Percentiles rank a stretch among this genome's conserved stretches.
Conservation (phyloP, 2,888 invertebrate genomes). For the Ophion costatus region DNA sequence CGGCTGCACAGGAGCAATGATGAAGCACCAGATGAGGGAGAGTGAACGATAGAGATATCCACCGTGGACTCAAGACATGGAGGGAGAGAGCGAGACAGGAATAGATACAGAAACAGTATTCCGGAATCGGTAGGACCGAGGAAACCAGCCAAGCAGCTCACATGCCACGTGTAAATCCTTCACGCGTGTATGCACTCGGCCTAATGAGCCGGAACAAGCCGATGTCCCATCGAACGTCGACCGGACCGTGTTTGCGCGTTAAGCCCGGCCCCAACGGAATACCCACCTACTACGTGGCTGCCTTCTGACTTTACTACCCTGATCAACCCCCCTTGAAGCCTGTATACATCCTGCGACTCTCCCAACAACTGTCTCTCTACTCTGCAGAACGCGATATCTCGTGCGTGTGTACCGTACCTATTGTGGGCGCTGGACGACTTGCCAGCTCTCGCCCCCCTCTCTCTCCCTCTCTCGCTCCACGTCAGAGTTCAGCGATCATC, state of each 20-base stretch:
- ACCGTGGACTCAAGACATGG: neutral
- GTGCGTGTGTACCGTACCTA: neutral
- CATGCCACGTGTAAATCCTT: slow-evolving; percentile 76
- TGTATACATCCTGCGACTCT: neutral
- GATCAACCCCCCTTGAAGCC: neutral
- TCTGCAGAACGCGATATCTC: neutral
- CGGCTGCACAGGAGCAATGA: slow-evolving; percentile 21
- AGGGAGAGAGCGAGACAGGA: slow-evolving; percentile 23
- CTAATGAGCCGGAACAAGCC: slow-evolving; percentile 79
- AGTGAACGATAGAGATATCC: slow-evolving; percentile 15
- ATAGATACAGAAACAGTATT: slow-evolving; percentile 7
- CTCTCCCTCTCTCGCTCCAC: neutral
- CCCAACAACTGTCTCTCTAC: slow-evolving; percentile 8
- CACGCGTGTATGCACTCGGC: slow-evolving; percentile 75
- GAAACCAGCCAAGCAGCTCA: slow-evolving; percentile 45
- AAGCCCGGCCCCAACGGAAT: slow-evolving; percentile 71
- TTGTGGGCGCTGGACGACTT: neutral
- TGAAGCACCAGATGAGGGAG: slow-evolving; percentile 17
- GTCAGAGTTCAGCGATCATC: neutral
- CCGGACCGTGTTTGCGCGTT: slow-evolving; percentile 73
- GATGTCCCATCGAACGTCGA: slow-evolving; percentile 69
- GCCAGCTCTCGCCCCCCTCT: neutral
- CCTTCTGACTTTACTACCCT: slow-evolving; percentile 55
- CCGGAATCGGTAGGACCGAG: slow-evolving; percentile 9
- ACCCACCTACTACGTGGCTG: slow-evolving; percentile 49